Conservation (phyloP, 2,888 invertebrate genomes). For the Cheilosia urbana region DNA sequence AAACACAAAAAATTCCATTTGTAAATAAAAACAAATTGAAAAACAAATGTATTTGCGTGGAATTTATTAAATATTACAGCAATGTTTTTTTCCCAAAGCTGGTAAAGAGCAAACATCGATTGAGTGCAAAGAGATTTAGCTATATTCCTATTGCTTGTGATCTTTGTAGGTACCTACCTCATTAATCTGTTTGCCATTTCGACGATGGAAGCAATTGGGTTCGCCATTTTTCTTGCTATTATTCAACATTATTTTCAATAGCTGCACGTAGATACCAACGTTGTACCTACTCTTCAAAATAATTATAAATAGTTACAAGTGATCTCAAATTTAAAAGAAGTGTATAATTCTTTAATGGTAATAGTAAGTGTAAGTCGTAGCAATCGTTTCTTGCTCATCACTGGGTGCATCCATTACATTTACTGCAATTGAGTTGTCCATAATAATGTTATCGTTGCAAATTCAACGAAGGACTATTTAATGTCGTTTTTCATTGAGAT, state of each 20-base stretch:
- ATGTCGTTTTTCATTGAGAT: no score
- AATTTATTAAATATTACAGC: not conserved
- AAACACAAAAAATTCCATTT: constrained; percentile 10
- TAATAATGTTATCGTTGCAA: no score
- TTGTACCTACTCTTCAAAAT: not conserved
- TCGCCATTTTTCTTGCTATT: constrained; percentile 12
- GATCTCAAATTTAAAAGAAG: constrained; percentile 20
- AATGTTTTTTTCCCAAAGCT: not conserved
- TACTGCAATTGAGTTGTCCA: no score
- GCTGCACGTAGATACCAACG: constrained; percentile 2
- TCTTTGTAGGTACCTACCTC: constrained; percentile 21
- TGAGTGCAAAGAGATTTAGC: not conserved
- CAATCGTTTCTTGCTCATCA: no score
- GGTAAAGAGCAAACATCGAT: not conserved
- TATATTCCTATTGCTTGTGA: constrained; percentile 6
- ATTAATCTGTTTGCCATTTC: constrained; percentile 21
- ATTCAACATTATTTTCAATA: constrained; percentile 32
- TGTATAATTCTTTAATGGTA: no score
- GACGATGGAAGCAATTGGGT: constrained; percentile 24
- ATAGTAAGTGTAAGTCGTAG: no score
- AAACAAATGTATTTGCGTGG: not conserved
- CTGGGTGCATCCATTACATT: constrained; percentile 8
- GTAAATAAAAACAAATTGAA: constrained; percentile 31
- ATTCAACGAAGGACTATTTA: no score
- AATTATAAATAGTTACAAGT: constrained; percentile 3